Conservation (phyloP, 2,888 invertebrate species). For the Synanthedon myopaeformis region DNA sequence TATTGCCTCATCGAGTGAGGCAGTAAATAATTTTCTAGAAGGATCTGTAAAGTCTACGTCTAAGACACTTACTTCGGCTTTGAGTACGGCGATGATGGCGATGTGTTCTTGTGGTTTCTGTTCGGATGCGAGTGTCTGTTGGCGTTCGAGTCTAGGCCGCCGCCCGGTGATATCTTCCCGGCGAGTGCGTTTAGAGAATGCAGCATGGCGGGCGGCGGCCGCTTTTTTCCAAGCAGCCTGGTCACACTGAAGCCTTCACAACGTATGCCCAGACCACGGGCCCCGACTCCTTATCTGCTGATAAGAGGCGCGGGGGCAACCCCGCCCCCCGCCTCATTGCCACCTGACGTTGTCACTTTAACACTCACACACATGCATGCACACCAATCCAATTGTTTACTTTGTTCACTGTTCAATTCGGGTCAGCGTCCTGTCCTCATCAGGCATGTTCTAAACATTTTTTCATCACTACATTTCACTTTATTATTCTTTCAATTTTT, state of each 20-base stretch:
- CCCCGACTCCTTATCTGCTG: slow-evolving; percentile 64
- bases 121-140: slow-evolving; percentile 72
- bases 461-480: not conserved
- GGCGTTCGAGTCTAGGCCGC: slow-evolving; percentile 77
- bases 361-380: slow-evolving; percentile 29
- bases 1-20: too few relatives aligned
- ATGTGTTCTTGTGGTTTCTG: slow-evolving; percentile 58
- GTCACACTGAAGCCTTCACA: slow-evolving; percentile 51
- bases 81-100: slow-evolving; percentile 60
- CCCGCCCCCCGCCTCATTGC: slow-evolving; percentile 65
- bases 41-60: too few relatives aligned
- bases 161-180: slow-evolving; percentile 89
- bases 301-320: slow-evolving; percentile 66
- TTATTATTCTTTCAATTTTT: not conserved
- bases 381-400: slow-evolving; percentile 24
- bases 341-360: slow-evolving; percentile 54
- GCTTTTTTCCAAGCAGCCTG: slow-evolving; percentile 51
- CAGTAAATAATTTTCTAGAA: too few relatives aligned
- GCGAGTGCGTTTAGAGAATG: slow-evolving; percentile 89
- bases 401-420: slow-evolving; percentile 17
- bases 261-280: slow-evolving; percentile 44
- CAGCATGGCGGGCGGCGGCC: slow-evolving; percentile 84
- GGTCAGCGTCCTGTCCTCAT: slow-evolving; percentile 65
- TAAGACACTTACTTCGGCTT: slow-evolving; percentile 62
- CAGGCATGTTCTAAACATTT: slow-evolving; percentile 34